phyloP scores from a whole-genome alignment of 92 coral and sea anemone species.

The Plumapathes pennacea region DNA sequence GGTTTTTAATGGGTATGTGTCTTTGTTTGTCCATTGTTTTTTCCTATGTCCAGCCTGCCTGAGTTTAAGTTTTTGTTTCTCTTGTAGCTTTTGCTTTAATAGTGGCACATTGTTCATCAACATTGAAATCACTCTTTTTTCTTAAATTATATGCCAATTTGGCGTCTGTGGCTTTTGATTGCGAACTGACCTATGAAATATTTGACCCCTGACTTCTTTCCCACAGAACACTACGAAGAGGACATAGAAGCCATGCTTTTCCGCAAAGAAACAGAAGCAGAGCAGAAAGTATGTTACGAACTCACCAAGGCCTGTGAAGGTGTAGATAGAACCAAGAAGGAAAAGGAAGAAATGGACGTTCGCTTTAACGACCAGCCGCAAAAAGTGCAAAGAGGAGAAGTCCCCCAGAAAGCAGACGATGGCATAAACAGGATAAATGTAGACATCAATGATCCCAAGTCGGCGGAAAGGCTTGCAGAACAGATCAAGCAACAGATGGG shows the following conservation, averaged over 20 bases:
- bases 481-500: slow-evolving; percentile 83
- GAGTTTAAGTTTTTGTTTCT: not conserved
- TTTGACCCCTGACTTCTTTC: not conserved
- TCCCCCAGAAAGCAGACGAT: slow-evolving; percentile 27
- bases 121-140: too few species aligned
- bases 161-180: too few species aligned
- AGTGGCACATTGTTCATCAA: not conserved
- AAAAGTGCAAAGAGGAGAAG: slow-evolving; percentile 9
- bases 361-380: slow-evolving; percentile 74
- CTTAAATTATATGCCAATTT: too few species aligned
- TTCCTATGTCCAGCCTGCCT: too few species aligned
- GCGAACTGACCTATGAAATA: too few species aligned
- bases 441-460: slow-evolving; percentile 88
- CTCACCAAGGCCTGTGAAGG: slow-evolving; percentile 93
- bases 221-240: slow-evolving; percentile 86
- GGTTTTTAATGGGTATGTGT: slow-evolving; percentile 74
- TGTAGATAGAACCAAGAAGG: slow-evolving; percentile 88
- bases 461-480: slow-evolving; percentile 78
- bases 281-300: slow-evolving; percentile 81
- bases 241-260: slow-evolving; percentile 74
- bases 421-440: slow-evolving; percentile 80
- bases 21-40: not conserved
- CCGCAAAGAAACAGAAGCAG: slow-evolving; percentile 52
- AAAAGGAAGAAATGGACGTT: slow-evolving; percentile 84
- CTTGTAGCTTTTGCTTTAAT: not conserved